A percentile compares a stretch with the other conserved stretches of the same genome.
phyloP scores from a whole-genome alignment of 2,113 vertebrate species.

The Taxidea taxus region DNA sequence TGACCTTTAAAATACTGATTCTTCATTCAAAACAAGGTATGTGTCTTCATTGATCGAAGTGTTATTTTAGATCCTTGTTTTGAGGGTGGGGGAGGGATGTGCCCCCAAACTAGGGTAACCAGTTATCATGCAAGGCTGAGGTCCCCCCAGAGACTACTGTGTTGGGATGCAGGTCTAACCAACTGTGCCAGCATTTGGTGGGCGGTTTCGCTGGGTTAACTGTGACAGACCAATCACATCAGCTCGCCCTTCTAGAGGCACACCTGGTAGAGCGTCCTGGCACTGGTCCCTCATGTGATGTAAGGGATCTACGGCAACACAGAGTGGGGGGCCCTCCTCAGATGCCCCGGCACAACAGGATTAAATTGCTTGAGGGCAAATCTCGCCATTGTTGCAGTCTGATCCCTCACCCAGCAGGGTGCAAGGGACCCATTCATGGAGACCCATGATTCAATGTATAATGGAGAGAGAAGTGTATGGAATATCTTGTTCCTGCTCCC shows the following conservation, averaged over 20 bases:
- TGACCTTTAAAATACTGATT: not conserved
- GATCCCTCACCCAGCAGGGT: no score
- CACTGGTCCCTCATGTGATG: no score
- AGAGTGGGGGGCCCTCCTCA: not conserved
- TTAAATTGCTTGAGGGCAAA: not conserved
- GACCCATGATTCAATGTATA: not conserved
- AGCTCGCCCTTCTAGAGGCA: not conserved
- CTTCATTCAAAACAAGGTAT: not conserved
- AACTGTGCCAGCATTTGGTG: no score
- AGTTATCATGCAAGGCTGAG: not conserved
- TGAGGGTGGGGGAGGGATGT: not conserved
- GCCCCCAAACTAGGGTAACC: not conserved
- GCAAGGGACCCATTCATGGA: not conserved
- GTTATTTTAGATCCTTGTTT: not conserved
- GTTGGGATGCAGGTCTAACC: not conserved
- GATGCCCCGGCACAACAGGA: not conserved
- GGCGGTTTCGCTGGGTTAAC: not conserved
- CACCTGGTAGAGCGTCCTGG: no score
- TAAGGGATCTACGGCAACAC: not conserved
- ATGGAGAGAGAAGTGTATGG: not conserved
- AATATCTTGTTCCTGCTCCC: not conserved
- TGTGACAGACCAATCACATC: not conserved
- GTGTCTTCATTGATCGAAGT: not conserved
- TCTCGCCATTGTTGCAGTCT: not conserved
- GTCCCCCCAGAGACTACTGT: not conserved